Evolutionary conservation across 2,113 vertebrate species (phyloP).

Genomic region (Melanotaenia duboulayi): DNA sequence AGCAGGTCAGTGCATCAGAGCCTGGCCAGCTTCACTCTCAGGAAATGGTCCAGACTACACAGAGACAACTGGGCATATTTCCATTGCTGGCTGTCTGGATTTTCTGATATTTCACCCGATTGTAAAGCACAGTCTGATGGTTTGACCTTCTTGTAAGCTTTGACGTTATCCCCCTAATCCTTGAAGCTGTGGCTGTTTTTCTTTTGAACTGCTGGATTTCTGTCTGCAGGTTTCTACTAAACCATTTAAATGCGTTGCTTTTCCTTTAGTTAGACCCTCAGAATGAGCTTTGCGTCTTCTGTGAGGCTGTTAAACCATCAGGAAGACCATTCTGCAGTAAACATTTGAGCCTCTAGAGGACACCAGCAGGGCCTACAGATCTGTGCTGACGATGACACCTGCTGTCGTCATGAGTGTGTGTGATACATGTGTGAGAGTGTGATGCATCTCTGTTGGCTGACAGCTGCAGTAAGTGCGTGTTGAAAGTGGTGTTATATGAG

Average conservation of each 20-base stretch:
- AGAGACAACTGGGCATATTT: neutral
- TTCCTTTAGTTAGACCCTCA: neutral
- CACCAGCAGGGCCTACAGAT: neutral
- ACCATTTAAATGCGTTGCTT: too few species aligned
- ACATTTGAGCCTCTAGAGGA: neutral
- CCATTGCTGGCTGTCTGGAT: neutral
- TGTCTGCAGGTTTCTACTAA: too few species aligned
- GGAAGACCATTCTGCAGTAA: too few species aligned
- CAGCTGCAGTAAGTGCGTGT: neutral
- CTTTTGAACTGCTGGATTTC: too few species aligned
- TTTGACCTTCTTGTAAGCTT: too few species aligned
- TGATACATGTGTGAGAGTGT: neutral
- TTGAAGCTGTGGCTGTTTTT: too few species aligned
- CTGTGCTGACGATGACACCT: neutral
- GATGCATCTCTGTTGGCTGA: neutral
- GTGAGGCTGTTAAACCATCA: neutral
- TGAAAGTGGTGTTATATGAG: neutral
- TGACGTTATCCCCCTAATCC: too few species aligned
- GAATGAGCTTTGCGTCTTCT: neutral
- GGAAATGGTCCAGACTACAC: neutral
- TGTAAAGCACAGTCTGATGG: too few species aligned
- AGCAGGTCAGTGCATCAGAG: too few species aligned
- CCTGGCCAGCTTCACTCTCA: neutral
- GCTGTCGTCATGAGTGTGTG: neutral
- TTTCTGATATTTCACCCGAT: too few species aligned